A percentile compares a stretch with the other conserved stretches of the same genome.
Evolutionary conservation across 2,113 vertebrate genomes (phyloP).

Genomic region (Scalopus aquaticus): DNA sequence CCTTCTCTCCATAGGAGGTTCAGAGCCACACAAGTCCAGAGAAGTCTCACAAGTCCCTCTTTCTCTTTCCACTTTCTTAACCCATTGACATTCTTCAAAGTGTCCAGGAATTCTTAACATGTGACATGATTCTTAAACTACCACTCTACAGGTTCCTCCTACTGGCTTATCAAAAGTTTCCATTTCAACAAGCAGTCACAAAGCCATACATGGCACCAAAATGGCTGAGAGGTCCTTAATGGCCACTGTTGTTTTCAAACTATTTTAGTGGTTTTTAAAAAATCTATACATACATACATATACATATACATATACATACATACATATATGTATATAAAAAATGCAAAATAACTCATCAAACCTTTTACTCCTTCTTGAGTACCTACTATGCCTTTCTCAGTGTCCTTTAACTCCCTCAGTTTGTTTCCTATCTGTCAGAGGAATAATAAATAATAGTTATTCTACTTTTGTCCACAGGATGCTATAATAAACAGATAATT

Average conservation of each 20-base stretch:
- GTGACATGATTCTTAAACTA: neutral
- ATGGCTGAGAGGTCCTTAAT: neutral
- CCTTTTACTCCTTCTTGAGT: neutral
- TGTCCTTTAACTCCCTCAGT: neutral
- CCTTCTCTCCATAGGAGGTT: neutral
- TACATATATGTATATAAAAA: too few species aligned
- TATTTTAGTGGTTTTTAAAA: slow-evolving; percentile 6
- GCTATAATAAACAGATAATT: neutral
- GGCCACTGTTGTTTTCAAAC: neutral
- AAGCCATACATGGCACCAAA: neutral
- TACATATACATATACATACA: too few species aligned
- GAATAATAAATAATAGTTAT: neutral
- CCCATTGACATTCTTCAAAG: neutral
- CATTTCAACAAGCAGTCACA: neutral
- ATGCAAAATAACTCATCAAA: neutral
- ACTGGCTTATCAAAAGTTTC: neutral
- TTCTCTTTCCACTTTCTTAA: neutral
- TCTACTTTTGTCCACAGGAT: neutral
- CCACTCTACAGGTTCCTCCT: neutral
- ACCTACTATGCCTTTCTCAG: neutral
- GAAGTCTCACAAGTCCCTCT: too few species aligned
- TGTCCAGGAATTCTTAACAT: too few species aligned
- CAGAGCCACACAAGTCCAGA: neutral
- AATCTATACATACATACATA: too few species aligned
- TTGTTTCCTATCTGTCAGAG: neutral